Base-by-base conservation (phyloP, 2,797 vertebrate species). In the Tolypeutes matacus region DNA sequence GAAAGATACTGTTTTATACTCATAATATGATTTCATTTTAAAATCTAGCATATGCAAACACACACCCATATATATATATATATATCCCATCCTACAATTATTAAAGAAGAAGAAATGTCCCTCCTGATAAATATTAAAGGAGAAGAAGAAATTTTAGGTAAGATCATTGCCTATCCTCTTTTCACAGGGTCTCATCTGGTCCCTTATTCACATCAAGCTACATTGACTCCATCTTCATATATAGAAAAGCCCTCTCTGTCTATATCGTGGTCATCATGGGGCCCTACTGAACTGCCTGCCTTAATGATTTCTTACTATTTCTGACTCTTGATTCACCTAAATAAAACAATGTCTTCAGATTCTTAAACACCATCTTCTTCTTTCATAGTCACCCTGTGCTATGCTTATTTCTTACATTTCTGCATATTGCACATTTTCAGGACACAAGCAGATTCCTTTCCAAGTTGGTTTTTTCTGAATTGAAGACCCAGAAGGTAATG, bases 211-310 rank as follows among this genome's bases (percentile, higher is more conserved):
- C 15, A 36, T 21, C 49, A 49, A 58, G 51, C 58, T 21, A 11
- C 20, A 15, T 0, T 58, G 31, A 67, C 13, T 67, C 27, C 69
- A 42, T 27, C 60, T 29, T 76, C 8, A 15, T 25, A 64, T 23
- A 56, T 1, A 65, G 5, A 86, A 49, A 58, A 42, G 1, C 36
- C 18, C 67, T 42, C 42, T 91, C 34, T n/a, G 0, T 14, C 49
- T 25, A 10, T n/a, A n/a, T 39, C 42, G 18, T n/a, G 34, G 6
- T 21, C n/a, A n/a, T 83, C 42, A n/a, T 18, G 0, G 0, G 15
- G 20, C 6, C 42, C 46, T 69, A 9, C 7, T 31, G 10, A 31
- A 23, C 58, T 34, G 9, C 8, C 51, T 69, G 21, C 12, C 5
- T 62, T 25, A 39, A 34, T 51, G 2, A 42, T 34, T 42, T 20